Base-by-base conservation (phyloP, 2,113 vertebrate species). In the Fukomys damarensis region DNA sequence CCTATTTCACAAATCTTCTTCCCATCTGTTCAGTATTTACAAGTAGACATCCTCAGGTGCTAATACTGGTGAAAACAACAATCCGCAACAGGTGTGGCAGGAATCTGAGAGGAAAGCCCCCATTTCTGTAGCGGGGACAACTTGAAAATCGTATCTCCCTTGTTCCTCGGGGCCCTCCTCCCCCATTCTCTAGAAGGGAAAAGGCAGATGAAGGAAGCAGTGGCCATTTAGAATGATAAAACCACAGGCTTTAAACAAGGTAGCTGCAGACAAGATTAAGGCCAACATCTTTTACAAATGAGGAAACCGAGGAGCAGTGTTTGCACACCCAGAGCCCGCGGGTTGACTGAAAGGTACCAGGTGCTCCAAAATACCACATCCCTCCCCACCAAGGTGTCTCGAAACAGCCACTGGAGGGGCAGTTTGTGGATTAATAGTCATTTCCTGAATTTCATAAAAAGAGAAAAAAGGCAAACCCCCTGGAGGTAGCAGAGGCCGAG, bases 1-100 rank as follows among this genome's bases (percentile, higher is more conserved):
- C 72, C 43, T 61, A 54, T 52, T 74, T 97, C 91, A 66, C 56
- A 85, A 89, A 72, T 82, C n/a, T 85, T 58, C 52, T 70, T 66
- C 79, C 38, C 35, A 66, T 43, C 26, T 68, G 65, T 93, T 88
- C 56, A 84, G n/a, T 76, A 26, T n/a, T 88, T 24, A n/a, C 49
- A 43, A 11, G 52, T 72, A 81, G 49, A 76, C 56, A 41, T 20
- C 89, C 52, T 86, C 8, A 58, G 58, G 74, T 79, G 43, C 26
- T 74, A 80, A 88, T 46, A n/a, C 28, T 43, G 35, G 16, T 66
- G 16, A 66, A 80, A 95, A 96, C 43, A 66, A 87, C 4, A 68
- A 70, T 54, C 32, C 32, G 28, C 20, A 43, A 38, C 61, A 85
- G 68, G 7, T 74, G 13, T 59, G 35, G 20, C 56, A 61, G n/a